Evolutionary conservation across 2,113 vertebrate genomes (phyloP), one percentile per base, ranked within the genome.

Genomic region (Atrichornis clamosus): DNA sequence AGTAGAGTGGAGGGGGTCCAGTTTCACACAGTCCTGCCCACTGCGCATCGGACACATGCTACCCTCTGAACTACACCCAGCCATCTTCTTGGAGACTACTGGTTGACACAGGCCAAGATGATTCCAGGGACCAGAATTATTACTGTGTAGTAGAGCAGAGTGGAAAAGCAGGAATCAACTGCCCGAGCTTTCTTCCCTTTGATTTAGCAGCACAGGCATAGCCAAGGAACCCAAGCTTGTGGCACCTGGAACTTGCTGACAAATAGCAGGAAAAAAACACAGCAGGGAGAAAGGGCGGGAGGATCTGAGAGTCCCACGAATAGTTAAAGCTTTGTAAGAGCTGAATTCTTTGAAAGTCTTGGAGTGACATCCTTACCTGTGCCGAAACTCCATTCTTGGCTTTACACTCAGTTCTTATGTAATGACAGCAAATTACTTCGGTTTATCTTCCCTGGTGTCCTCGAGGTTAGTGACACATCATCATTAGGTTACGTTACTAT

Each of bases 381-480:
- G 39, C 85, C 0, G 4, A 92, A 96, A 95, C 44, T 11, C 64
- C 60, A 28, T 81, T 74, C 89, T 80, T 92, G 79, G 87, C 70
- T 96, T 76, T 87, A 63, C 46, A 15, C 39, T 89, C 84, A 58
- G 13, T 81, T 94, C 74, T 91, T 94, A 92, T 56, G 90, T 90
- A 95, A 95, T 28, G 75, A 73, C 62, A 93, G 63, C 64, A 82
- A 59, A 74, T 69, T 67, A 68, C 69, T 84, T 69, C 67, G 55
- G 74, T 87, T 93, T 87, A 65, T 89, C 80, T 94, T 72, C 65
- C 46, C 28, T 15, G 9, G 69, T 83, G 64, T 86, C 88, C 93
- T 90, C 74, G 24, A 96, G 89, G 93, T 91, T 82, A 78, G 69
- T 96, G 87, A 97, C 94, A 95, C 87, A 96, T 82, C 84, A 79